Evolutionary conservation across 2,888 invertebrate species (phyloP).

Genomic region (Cetonia aurata): DNA sequence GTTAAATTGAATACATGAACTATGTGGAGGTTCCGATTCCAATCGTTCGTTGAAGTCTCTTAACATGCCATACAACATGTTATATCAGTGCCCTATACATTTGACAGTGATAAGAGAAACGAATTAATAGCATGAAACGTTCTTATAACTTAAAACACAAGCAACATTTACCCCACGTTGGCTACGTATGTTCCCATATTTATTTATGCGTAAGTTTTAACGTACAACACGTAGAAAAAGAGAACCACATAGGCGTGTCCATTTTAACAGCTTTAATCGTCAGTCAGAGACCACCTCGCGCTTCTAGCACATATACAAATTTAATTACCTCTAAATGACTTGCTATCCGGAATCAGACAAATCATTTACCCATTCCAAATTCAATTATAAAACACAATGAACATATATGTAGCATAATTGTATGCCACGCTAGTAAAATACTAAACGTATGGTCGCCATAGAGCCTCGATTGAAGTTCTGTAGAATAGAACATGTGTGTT

Average conservation of each 20-base stretch:
- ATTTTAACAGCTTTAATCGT: conserved; percentile 53
- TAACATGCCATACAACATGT: conserved; percentile 4
- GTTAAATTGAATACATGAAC: background rate
- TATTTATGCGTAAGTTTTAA: conserved; percentile 29
- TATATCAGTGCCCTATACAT: too few relatives aligned
- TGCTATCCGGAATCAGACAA: conserved; percentile 60
- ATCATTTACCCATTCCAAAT: conserved; percentile 64
- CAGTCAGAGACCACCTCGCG: conserved; percentile 55
- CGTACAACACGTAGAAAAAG: conserved; percentile 37
- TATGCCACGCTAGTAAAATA: conserved; percentile 33
- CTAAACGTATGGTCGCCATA: conserved; percentile 20
- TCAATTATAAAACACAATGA: conserved; percentile 64
- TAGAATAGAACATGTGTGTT: conserved; percentile 24
- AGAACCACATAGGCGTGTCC: conserved; percentile 51
- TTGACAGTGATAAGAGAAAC: background rate
- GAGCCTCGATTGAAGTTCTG: conserved; percentile 6
- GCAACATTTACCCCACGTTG: too few relatives aligned
- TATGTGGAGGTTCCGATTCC: background rate
- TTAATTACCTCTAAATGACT: conserved; percentile 66
- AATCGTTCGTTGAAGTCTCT: background rate
- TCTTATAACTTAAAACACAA: too few relatives aligned
- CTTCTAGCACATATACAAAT: conserved; percentile 62
- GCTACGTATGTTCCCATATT: too few relatives aligned
- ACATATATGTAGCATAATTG: conserved; percentile 47
- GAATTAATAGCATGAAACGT: too few relatives aligned